phyloP scores from a whole-genome alignment of 2,888 invertebrate species.

The Amphipoea oculea region DNA sequence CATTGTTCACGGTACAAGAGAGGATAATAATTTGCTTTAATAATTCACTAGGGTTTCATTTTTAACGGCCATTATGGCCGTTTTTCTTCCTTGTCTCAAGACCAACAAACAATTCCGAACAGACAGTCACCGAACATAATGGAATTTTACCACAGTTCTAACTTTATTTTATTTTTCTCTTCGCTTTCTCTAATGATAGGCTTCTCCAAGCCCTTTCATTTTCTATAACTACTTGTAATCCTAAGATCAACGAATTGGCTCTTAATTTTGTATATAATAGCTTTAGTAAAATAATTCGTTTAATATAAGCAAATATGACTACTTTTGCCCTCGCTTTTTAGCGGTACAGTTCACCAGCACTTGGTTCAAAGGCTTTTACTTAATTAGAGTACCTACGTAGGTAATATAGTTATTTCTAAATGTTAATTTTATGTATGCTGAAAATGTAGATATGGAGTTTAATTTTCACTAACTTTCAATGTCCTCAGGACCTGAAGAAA shows the following conservation, averaged over 20 bases:
- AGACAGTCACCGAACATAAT: conserved; percentile 57
- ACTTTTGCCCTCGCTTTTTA: conserved; percentile 38
- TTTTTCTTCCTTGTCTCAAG: conserved; percentile 59
- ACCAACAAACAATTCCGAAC: conserved; percentile 47
- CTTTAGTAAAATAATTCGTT: conserved; percentile 25
- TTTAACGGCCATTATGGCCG: conserved; percentile 64
- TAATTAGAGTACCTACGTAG: conserved; percentile 39
- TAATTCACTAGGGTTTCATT: conserved; percentile 47
- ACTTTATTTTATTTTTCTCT: conserved; percentile 50
- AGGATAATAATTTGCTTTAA: conserved; percentile 48
- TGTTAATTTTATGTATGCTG: conserved; percentile 27
- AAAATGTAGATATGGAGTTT: conserved; percentile 23
- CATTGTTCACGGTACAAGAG: conserved; percentile 46
- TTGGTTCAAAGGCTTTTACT: conserved; percentile 33
- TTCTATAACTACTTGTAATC: conserved; percentile 23
- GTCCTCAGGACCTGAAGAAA: not conserved
- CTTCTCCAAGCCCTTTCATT: conserved; percentile 33
- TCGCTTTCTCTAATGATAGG: conserved; percentile 10
- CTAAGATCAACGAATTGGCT: conserved; percentile 33
- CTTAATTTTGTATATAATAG: conserved; percentile 13
- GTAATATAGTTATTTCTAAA: conserved; percentile 32
- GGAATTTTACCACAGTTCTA: conserved; percentile 66
- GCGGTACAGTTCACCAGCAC: conserved; percentile 25
- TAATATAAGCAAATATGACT: conserved; percentile 46
- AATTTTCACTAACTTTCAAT: conserved; percentile 36